These are phyloP conservation scores for Gavialis gangeticus DNA, from an alignment of 2,113 vertebrate species.

Conservation along the genomic window DNA sequence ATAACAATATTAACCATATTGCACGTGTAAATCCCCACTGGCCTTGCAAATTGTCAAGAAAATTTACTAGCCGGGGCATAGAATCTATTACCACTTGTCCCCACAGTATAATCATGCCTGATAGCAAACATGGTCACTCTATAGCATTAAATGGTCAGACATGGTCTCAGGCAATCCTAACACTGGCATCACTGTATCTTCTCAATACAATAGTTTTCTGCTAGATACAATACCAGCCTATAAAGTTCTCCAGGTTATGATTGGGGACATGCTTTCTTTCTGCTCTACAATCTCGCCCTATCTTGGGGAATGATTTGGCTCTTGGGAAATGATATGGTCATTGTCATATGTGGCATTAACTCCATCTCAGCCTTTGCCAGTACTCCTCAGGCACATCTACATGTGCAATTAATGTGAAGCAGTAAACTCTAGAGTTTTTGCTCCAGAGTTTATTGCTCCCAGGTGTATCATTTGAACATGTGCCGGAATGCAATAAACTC, in stretches of 20 bases:
- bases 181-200: background rate
- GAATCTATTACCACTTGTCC: background rate
- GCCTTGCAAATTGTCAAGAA: background rate
- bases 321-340: background rate
- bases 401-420: too few species aligned
- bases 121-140: background rate
- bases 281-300: rapidly evolving
- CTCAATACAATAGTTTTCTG: background rate
- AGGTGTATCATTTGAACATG: too few species aligned
- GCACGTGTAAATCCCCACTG: background rate
- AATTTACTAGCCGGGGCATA: background rate
- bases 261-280: background rate
- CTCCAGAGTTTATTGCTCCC: too few species aligned
- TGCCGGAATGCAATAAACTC: too few species aligned
- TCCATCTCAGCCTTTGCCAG: background rate
- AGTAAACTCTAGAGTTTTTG: too few species aligned
- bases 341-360: background rate
- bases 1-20: background rate
- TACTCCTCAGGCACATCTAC: background rate
- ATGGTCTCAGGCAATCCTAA: background rate
- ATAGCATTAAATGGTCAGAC: background rate
- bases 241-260: background rate
- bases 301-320: background rate
- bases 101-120: background rate
- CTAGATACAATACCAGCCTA: background rate